These are phyloP conservation scores for Cheilosia pagana DNA, from an alignment of 2,888 invertebrate species.

Conservation along the genomic window DNA sequence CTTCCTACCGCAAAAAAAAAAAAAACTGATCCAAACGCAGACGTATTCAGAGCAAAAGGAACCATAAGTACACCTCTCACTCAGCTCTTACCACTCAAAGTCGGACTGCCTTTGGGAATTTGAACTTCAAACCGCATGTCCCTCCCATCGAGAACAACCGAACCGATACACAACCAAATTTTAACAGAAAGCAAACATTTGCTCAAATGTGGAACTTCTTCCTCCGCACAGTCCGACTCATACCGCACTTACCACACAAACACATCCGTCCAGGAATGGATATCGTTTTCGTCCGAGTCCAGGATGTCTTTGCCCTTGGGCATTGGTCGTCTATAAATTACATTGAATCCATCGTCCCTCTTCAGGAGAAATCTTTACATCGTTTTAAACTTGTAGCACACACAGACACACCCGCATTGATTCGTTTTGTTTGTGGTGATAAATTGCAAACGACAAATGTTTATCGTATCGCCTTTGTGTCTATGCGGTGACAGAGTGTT, in stretches of 20 bases:
- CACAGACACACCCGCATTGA: slow-evolving; percentile 9
- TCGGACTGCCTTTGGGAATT: slow-evolving; percentile 31
- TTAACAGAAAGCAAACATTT: slow-evolving; percentile 14
- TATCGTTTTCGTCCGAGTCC: neutral
- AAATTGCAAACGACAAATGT: slow-evolving; percentile 27
- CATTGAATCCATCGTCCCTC: neutral
- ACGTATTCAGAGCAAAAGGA: too few species aligned
- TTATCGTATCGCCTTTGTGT: slow-evolving; percentile 3
- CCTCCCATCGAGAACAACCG: neutral
- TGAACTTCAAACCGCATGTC: slow-evolving; percentile 30
- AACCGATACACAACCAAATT: slow-evolving; percentile 18
- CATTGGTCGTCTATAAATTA: slow-evolving; percentile 17
- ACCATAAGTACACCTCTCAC: neutral
- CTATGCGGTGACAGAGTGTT: neutral
- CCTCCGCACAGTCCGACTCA: neutral
- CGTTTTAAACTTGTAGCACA: slow-evolving; percentile 5
- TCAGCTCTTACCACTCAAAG: neutral
- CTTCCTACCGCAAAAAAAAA: neutral
- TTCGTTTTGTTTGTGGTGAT: slow-evolving; percentile 7
- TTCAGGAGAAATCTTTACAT: slow-evolving; percentile 1
- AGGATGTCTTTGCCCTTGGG: neutral
- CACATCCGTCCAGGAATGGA: neutral
- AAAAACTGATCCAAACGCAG: neutral
- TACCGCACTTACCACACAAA: neutral
- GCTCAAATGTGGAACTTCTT: neutral